phyloP scores from a whole-genome alignment of 1,140 invertebrate genomes.

The Homalodisca vitripennis region DNA sequence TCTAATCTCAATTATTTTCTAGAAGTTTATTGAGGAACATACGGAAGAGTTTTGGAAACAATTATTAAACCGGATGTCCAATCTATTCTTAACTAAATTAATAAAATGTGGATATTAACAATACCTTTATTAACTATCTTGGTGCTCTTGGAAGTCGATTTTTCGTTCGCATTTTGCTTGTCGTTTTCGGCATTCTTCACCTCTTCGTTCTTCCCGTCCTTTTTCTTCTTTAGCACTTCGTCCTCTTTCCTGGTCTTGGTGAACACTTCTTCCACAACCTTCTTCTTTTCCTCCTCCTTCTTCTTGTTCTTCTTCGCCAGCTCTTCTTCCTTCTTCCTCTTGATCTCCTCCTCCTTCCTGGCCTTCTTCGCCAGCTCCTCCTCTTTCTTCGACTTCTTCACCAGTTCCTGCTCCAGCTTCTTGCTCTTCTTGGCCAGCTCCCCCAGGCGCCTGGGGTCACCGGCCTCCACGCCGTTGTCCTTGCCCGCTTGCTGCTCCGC shows the following conservation, averaged over 20 bases:
- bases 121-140: constrained; percentile 8
- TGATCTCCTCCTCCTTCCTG: constrained; percentile 3
- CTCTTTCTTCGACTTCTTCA: constrained; percentile 45
- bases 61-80: too few relatives aligned
- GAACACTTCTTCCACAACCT: constrained; percentile 30
- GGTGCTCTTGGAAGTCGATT: background rate
- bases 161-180: constrained; percentile 36
- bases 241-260: constrained; percentile 8
- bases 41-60: background rate
- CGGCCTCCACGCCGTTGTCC: background rate
- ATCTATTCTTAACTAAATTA: too few relatives aligned
- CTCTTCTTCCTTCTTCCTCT: constrained; percentile 13
- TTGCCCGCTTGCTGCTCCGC: constrained; percentile 1
- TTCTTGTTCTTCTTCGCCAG: background rate
- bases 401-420: constrained; percentile 53
- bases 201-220: background rate
- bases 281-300: constrained; percentile 46
- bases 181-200: constrained; percentile 27
- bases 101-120: too few relatives aligned
- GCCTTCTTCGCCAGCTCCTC: constrained; percentile 44
- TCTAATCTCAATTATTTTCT: too few relatives aligned
- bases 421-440: constrained; percentile 47
- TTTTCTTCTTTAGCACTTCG: background rate
- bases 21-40: too few relatives aligned
- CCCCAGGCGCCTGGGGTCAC: constrained; percentile 40